Conservation (phyloP, 2,888 invertebrate species). For the Hemicrepidius hirtus region DNA sequence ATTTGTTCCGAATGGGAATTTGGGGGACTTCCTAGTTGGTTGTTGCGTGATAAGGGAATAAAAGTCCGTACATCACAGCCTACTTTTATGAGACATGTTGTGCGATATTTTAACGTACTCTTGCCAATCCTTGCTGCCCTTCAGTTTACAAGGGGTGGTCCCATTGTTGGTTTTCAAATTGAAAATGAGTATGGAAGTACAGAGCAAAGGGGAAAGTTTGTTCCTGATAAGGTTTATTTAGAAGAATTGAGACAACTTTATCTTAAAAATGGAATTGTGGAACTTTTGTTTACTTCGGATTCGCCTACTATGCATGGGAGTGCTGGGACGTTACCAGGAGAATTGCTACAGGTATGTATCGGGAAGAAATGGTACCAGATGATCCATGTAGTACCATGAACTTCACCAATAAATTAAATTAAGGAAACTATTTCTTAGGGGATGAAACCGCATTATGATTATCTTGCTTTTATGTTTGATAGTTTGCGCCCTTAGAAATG, state of each 20-base stretch:
- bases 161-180: constrained; percentile 90
- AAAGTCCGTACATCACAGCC: constrained; percentile 69
- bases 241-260: constrained; percentile 68
- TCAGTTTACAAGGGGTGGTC: constrained; percentile 84
- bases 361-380: too few relatives aligned
- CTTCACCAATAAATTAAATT: background rate
- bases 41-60: constrained; percentile 71
- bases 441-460: too few relatives aligned
- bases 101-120: constrained; percentile 73
- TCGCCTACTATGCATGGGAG: constrained; percentile 57
- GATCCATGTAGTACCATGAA: too few relatives aligned
- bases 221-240: constrained; percentile 70
- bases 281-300: constrained; percentile 75
- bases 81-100: constrained; percentile 72
- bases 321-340: constrained; percentile 59
- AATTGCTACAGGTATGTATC: constrained; percentile 49
- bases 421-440: background rate
- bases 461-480: too few relatives aligned
- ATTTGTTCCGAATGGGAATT: constrained; percentile 93
- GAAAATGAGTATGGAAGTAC: constrained; percentile 95
- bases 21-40: constrained; percentile 65
- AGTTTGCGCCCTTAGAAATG: too few relatives aligned
- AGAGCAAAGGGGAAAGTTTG: constrained; percentile 55
- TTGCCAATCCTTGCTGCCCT: constrained; percentile 73
- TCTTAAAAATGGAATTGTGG: constrained; percentile 68